Conservation (phyloP, 23 tunicate species). For the Aplidium turbinatum region DNA sequence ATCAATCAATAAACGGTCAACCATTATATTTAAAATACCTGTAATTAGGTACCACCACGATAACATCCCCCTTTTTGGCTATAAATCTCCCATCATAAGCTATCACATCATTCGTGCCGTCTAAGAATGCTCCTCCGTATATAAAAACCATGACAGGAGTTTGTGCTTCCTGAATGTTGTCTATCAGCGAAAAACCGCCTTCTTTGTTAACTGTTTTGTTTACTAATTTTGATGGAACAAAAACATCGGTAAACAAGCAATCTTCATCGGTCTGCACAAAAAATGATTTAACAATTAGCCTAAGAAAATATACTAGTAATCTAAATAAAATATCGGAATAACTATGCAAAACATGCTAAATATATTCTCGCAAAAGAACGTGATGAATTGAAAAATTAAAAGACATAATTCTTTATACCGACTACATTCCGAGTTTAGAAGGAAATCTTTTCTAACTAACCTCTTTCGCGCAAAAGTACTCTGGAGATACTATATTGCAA, state of each 20-base stretch:
- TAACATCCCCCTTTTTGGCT: slow-evolving; percentile 60
- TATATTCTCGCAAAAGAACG: too few species aligned
- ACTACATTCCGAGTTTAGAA: too few species aligned
- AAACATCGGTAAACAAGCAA: slow-evolving; percentile 53
- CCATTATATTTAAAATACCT: too few species aligned
- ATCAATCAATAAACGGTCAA: too few species aligned
- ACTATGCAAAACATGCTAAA: too few species aligned
- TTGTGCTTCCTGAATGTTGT: background rate
- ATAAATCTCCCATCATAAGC: slow-evolving; percentile 63
- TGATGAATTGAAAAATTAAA: too few species aligned
- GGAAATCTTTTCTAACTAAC: too few species aligned
- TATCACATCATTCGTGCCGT: slow-evolving; percentile 54
- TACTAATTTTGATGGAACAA: slow-evolving; percentile 49
- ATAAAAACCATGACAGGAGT: slow-evolving; percentile 71
- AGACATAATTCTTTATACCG: too few species aligned
- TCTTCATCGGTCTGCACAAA: slow-evolving; percentile 78
- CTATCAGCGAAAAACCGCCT: slow-evolving; percentile 30
- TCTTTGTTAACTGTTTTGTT: slow-evolving; percentile 36
- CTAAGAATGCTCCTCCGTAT: slow-evolving; percentile 77
- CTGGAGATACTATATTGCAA: slow-evolving; percentile 66
- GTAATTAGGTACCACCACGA: slow-evolving; percentile 61
- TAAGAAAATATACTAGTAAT: too few species aligned
- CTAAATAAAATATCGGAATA: too few species aligned
- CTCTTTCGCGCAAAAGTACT: slow-evolving; percentile 55
- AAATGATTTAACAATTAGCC: too few species aligned